A percentile compares a stretch with the other conserved stretches of the same genome.
Conservation (phyloP, 2,797 vertebrate genomes). For the Megalops cyprinoides region DNA sequence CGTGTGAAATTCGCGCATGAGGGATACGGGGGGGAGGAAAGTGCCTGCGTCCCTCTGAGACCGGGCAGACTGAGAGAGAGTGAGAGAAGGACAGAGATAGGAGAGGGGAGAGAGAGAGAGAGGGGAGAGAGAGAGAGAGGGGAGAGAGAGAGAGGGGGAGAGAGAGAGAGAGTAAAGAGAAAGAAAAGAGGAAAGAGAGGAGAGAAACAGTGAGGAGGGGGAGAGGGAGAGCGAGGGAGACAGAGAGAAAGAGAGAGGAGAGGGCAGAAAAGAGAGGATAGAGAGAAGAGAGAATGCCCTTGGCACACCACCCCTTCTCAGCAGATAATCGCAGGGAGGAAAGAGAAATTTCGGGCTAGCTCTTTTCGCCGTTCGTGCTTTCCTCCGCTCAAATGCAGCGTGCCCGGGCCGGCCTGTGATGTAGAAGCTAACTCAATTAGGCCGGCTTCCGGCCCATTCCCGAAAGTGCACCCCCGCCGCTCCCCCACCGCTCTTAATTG, state of each 20-base stretch:
- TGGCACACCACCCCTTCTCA: not conserved
- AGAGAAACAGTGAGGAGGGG: not conserved
- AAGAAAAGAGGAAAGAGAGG: not conserved
- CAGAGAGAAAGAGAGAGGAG: not conserved
- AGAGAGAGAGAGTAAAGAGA: not conserved
- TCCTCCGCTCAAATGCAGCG: not conserved
- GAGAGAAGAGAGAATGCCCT: not conserved
- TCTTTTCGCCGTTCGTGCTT: conserved; percentile 2
- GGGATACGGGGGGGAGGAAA: not conserved
- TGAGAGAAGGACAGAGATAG: no score
- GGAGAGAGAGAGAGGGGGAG: not conserved
- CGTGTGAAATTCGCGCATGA: not conserved
- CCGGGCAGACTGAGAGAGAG: not conserved
- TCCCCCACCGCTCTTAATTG: conserved; percentile 1
- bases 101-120: not conserved
- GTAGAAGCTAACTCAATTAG: conserved; percentile 25
- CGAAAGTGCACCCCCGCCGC: conserved; percentile 31
- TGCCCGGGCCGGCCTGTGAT: conserved; percentile 12
- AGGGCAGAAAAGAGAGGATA: not conserved
- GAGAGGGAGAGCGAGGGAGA: not conserved
- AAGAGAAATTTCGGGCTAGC: not conserved
- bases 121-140: not conserved
- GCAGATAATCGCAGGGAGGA: conserved; percentile 11
- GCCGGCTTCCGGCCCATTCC: conserved; percentile 25
- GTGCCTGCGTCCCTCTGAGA: not conserved